Base-by-base conservation (phyloP, 2,113 vertebrate genomes). In the Apodemus speciosus region DNA sequence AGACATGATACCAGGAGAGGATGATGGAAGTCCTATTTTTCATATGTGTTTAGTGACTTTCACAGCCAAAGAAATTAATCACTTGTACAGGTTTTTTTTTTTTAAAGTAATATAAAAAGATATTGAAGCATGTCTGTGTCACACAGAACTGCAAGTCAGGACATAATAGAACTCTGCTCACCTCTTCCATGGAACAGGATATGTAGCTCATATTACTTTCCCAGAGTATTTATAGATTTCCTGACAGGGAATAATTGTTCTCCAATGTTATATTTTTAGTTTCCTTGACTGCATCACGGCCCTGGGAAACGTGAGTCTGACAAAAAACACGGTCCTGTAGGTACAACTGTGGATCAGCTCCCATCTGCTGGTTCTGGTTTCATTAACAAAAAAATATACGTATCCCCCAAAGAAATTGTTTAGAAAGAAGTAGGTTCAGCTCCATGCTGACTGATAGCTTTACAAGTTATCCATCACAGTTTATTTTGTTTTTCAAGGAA, bases 281-380 rank as follows among this genome's bases (percentile, higher is more conserved):
- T 96, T 71, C 40, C 81, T 93, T 94, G 77, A 86, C 86, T 94
- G 32, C 89, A 95, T 62, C 86, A 68, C 20, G 53, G 58, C 80
- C 66, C 69, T 53, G 95, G 94, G 73, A 91, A 96, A 97, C 80
- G 92, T 92, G 83, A 96, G 92, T 81, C 49, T 93, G 83, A 89
- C 88, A 88, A 69, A 69, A 69, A 64, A 53, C 51, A 72, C 77
- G 85, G 77, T 94, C 77, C 77, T 81, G 25, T 5, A 96, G 92
- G 73, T 49, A n/a, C 35, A n/a, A 76, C n/a, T 51, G 38, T 75
- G 93, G 56, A 18, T 94, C 89, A 88, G 80, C 62, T 79, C 43
- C 81, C 88, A 94, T 94, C 93, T 69, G 46, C 64, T 95, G 80
- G 38, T 84, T 46, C 6, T 72, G 89, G 85, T 94, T 64, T 95